phyloP scores from a whole-genome alignment of 2,888 invertebrate genomes.

The Strigamia maritima region DNA sequence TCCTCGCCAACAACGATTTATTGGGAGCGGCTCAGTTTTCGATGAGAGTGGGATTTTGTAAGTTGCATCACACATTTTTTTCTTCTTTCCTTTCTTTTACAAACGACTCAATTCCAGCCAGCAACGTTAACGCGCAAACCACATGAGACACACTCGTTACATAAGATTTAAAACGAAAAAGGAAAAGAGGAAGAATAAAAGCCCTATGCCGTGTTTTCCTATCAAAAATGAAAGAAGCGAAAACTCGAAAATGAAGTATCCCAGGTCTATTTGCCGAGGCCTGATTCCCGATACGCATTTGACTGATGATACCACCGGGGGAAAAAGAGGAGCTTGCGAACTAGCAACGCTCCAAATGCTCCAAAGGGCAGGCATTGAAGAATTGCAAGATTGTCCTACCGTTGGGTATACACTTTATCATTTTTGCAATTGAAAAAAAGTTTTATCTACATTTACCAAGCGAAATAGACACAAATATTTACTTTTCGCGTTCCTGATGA shows the following conservation, averaged over 20 bases:
- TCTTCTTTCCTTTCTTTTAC: not conserved
- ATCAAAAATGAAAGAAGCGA: conserved; percentile 9
- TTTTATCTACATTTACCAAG: conserved; percentile 8
- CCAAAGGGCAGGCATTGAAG: conserved; percentile 16
- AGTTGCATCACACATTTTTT: conserved; percentile 14
- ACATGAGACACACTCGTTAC: not conserved
- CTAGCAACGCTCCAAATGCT: not conserved
- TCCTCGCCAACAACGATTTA: conserved; percentile 32
- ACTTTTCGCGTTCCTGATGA: too few relatives aligned
- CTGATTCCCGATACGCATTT: conserved; percentile 31
- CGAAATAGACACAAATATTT: not conserved
- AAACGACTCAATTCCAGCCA: conserved; percentile 6
- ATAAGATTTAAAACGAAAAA: not conserved
- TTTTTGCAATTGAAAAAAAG: conserved; percentile 8
- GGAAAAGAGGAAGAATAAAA: not conserved
- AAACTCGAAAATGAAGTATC: conserved; percentile 31
- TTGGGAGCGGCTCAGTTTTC: conserved; percentile 25
- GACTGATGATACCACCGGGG: conserved; percentile 34
- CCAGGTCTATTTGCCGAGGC: conserved; percentile 32
- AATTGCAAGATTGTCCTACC: conserved; percentile 30
- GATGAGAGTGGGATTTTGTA: conserved; percentile 16
- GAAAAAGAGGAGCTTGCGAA: not conserved
- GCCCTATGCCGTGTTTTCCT: not conserved
- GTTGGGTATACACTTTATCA: conserved; percentile 28
- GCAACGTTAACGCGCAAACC: not conserved